Conservation (phyloP, 2,888 invertebrate species). For the Dyspetes luteomarginatus region DNA sequence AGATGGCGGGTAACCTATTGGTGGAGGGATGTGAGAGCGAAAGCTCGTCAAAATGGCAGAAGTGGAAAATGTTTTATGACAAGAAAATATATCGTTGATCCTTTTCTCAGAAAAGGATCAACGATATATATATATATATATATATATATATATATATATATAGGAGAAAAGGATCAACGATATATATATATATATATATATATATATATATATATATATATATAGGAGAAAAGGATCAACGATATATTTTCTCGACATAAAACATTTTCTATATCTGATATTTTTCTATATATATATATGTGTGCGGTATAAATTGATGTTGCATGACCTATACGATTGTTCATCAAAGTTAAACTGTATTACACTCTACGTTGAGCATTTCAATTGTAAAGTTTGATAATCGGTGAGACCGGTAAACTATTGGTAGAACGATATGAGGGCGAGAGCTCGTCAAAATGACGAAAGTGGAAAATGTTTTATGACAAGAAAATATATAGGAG, state of each 20-base stretch:
- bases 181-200: no score
- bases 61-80: no score
- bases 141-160: no score
- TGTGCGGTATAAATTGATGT: not conserved
- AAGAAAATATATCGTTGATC: no score
- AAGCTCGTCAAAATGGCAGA: conserved; percentile 23
- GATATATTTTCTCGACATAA: no score
- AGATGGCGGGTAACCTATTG: not conserved
- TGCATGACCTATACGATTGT: no score
- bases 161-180: no score
- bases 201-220: no score
- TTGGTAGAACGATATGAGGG: not conserved
- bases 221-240: not conserved
- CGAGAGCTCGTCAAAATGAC: conserved; percentile 15
- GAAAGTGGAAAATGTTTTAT: not conserved
- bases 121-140: no score
- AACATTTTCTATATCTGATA: no score
- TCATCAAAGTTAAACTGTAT: not conserved
- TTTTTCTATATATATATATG: not conserved
- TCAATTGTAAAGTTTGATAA: conserved; percentile 33
- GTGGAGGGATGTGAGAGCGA: not conserved
- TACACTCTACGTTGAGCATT: not conserved
- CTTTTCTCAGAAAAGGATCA: not conserved
- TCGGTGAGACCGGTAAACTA: conserved; percentile 8
- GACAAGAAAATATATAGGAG: no score